Conservation (phyloP, 2,113 vertebrate genomes). For the Mesitornis unicolor region DNA sequence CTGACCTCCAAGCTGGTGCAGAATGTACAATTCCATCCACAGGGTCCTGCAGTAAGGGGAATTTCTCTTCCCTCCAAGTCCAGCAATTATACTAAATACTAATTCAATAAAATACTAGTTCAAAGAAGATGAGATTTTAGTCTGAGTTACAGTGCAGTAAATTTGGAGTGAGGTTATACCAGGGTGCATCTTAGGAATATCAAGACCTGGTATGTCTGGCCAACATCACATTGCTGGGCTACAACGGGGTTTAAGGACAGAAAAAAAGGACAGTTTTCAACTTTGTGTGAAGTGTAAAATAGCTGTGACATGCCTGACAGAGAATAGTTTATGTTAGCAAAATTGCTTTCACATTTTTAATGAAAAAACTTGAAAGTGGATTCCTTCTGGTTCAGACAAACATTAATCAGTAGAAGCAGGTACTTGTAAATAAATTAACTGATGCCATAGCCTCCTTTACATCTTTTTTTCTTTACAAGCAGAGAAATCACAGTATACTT, state of each 20-base stretch:
- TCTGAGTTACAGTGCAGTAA: background rate
- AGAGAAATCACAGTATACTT: conserved; percentile 44
- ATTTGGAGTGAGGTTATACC: background rate
- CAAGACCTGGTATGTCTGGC: background rate
- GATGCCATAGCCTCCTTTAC: background rate
- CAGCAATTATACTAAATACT: background rate
- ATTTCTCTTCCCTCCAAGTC: background rate
- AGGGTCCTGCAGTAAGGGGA: background rate
- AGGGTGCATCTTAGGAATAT: background rate
- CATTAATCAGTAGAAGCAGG: conserved; percentile 67
- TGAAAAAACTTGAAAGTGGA: conserved; percentile 57
- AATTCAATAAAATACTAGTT: background rate
- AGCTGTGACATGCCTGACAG: conserved; percentile 10
- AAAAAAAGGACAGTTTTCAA: conserved; percentile 2
- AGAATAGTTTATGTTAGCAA: conserved; percentile 54
- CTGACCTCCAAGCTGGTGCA: background rate
- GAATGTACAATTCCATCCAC: background rate
- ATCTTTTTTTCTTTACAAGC: conserved; percentile 24
- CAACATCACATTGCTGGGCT: background rate
- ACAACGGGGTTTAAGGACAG: background rate
- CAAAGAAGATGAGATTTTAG: background rate
- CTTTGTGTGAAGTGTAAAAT: background rate
- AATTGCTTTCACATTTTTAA: conserved; percentile 59
- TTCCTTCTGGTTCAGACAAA: conserved; percentile 32
- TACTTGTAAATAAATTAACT: conserved; percentile 69